These are phyloP conservation scores for zebrafish (Danio rerio) DNA, from an alignment of 2,113 vertebrate species.

Conservation along the genomic window GRCz12tu NC_133187.1:9400501-9401000, in stretches of 20 bases:
- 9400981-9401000: conserved; percentile 97
- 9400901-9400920: conserved; percentile 1
- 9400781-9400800: conserved; percentile 53
- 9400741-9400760: background rate
- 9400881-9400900: conserved; percentile 16
- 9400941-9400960: conserved; percentile 70
- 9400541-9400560: background rate
- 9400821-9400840: conserved; percentile 43
- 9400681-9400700: conserved; percentile 9
- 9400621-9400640: background rate
- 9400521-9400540: background rate
- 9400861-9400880: conserved; percentile 26
- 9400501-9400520: background rate
- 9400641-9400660: background rate
- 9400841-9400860: conserved; percentile 36
- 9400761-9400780: conserved; percentile 23
- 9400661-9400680: background rate
- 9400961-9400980: conserved; percentile 94
- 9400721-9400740: background rate
- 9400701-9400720: conserved; percentile 15
- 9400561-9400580: background rate
- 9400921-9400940: background rate
- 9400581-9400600: background rate
- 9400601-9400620: background rate
- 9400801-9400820: conserved; percentile 47